Base-by-base conservation (phyloP, 2,888 invertebrate genomes). In the Magallana nippona region DNA sequence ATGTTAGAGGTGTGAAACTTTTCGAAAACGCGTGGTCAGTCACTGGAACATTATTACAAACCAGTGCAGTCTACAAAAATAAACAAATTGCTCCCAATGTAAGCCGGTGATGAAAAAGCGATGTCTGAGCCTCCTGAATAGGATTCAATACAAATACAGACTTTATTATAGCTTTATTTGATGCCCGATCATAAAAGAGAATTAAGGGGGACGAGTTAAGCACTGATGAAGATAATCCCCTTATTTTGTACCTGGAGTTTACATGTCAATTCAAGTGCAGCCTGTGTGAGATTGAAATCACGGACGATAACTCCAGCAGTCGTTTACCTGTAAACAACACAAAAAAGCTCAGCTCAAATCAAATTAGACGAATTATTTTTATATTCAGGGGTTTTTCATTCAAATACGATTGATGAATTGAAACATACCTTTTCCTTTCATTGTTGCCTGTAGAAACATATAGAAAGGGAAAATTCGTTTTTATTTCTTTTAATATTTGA, bases 201-300 rank as follows among this genome's bases (percentile, higher is more conserved):
- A 32, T 71, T 71, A 15, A 27, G 71, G 13, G 27, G 27, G 22
- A 2, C 15, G 13, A 71, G 11, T 71, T 32, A 32, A 13, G 11
- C 27, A 71, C 13, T 27, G 71, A 71, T 71, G 71, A 32, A 71
- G 32, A 71, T 71, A 71, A 71, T 71, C 71, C 71, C 71, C 27
- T 32, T 17, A 27, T 71, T 71, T 71, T 5, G 19, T 71, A 13
- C 27, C 22, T 3, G 71, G 71, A 2, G 32, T 17, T 27, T 15
- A 22, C 27, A 32, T 71, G 22, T 71, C 71, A 2, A 22, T 32
- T 60, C 60, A 5, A 71, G 32, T 71, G 15, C 71, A 71, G 60
- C 11, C 17, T 60, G 27, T 32, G 27, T 22, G 13, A 13, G 11
- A 71, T 71, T 71, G 71, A 71, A 71, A 71, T 32, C 27, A 71